Conservation (phyloP, 2,888 invertebrate genomes). For the Agonum fuliginosum region DNA sequence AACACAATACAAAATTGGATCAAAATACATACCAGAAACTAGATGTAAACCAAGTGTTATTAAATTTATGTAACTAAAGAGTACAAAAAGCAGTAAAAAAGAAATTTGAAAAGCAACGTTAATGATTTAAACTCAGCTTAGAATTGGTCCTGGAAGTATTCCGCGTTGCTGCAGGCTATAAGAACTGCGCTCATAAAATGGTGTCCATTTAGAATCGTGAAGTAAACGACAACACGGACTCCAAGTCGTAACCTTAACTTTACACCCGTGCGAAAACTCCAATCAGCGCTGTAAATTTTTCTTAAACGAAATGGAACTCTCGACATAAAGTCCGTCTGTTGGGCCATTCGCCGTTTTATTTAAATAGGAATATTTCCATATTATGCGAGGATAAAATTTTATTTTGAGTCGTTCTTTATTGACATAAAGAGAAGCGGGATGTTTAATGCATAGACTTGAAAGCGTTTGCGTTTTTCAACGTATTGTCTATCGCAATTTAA, state of each 20-base stretch:
- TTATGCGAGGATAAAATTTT: slow-evolving; percentile 31
- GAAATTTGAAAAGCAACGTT: too few relatives aligned
- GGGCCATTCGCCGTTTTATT: slow-evolving; percentile 31
- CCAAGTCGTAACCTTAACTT: slow-evolving; percentile 50
- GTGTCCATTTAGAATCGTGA: slow-evolving; percentile 39
- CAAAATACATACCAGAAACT: too few relatives aligned
- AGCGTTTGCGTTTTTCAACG: not conserved
- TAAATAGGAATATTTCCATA: slow-evolving; percentile 38
- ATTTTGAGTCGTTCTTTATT: slow-evolving; percentile 35
- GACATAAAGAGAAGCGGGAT: slow-evolving; percentile 13
- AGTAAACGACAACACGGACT: slow-evolving; percentile 49
- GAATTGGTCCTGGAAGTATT: too few relatives aligned
- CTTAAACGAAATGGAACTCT: slow-evolving; percentile 27
- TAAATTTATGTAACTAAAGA: too few relatives aligned
- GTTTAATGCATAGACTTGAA: slow-evolving; percentile 22
- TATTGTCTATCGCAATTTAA: slow-evolving; percentile 5
- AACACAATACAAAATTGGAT: too few relatives aligned
- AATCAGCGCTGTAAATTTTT: slow-evolving; percentile 50
- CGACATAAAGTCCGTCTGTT: slow-evolving; percentile 22
- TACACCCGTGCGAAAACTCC: slow-evolving; percentile 48
- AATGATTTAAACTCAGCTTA: too few relatives aligned
- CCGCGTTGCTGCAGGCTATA: too few relatives aligned
- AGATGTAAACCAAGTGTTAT: too few relatives aligned
- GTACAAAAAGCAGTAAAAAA: too few relatives aligned
- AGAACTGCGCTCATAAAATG: slow-evolving; percentile 41